Conservation (phyloP, 2,113 vertebrate species). For the Aythya baeri region DNA sequence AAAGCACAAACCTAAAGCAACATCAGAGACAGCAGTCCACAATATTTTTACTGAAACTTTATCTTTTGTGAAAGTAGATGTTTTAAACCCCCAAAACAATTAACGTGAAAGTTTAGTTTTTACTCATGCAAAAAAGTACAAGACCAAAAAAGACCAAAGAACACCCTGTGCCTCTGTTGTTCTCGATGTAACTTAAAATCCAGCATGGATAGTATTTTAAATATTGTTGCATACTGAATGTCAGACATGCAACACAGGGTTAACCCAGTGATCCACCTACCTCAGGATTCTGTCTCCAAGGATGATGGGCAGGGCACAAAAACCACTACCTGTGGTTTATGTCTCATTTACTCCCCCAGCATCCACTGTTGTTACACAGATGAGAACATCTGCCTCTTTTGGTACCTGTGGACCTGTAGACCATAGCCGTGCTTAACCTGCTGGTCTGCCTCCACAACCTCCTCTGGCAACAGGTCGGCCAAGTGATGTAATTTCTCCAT, state of each 20-base stretch:
- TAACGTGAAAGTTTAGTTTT: neutral
- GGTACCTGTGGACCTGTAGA: fast-evolving
- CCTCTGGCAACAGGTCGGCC: neutral
- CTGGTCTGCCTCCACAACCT: neutral
- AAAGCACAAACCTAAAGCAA: neutral
- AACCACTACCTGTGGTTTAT: neutral
- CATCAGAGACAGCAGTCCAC: neutral
- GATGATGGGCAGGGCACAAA: neutral
- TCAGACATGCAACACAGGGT: neutral
- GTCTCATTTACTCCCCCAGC: neutral
- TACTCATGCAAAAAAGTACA: neutral
- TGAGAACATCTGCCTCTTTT: neutral
- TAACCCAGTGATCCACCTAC: neutral
- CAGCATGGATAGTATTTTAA: neutral
- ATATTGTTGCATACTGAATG: neutral
- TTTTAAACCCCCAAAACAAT: neutral
- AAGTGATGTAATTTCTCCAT: neutral
- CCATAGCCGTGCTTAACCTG: neutral
- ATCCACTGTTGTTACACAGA: neutral
- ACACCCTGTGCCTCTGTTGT: no score
- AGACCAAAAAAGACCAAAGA: fast-evolving
- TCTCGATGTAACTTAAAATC: neutral
- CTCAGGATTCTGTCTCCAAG: neutral
- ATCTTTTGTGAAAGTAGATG: neutral
- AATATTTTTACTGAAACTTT: neutral